These are phyloP conservation scores for Platichthys flesus DNA, from an alignment of 2,113 vertebrate genomes.

Conservation along the genomic window DNA sequence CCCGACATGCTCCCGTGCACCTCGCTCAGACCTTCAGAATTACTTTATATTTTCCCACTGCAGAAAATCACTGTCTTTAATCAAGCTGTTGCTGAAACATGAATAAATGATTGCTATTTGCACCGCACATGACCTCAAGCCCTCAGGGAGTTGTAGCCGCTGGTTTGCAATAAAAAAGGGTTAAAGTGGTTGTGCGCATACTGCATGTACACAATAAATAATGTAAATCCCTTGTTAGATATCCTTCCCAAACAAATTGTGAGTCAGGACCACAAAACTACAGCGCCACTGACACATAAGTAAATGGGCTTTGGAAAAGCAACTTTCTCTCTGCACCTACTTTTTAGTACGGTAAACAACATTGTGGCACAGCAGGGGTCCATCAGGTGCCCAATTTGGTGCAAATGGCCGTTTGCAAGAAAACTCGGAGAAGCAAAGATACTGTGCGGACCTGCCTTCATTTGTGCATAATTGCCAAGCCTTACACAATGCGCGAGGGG, in stretches of 20 bases:
- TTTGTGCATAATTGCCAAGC: slow-evolving; percentile 36
- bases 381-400: slow-evolving; percentile 36
- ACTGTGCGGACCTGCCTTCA: slow-evolving; percentile 30
- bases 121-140: background rate
- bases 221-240: background rate
- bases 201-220: background rate
- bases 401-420: slow-evolving; percentile 12
- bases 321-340: slow-evolving; percentile 3
- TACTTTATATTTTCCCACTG: background rate
- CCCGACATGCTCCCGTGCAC: background rate
- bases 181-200: background rate
- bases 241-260: background rate
- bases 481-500: slow-evolving; percentile 4
- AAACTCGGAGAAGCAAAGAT: background rate
- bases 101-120: background rate
- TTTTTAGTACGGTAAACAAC: slow-evolving; percentile 23
- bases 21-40: background rate
- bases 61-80: background rate
- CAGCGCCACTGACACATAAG: too few relatives aligned
- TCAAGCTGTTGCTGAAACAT: background rate
- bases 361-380: slow-evolving; percentile 23
- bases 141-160: background rate
- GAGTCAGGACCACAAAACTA: too few relatives aligned
- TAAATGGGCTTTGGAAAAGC: background rate
- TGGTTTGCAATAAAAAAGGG: background rate